A percentile compares a stretch with the other conserved stretches of the same genome.
Evolutionary conservation across 53 echinoderm and acorn worm species (phyloP).

Genomic region (Holothuria scabra): DNA sequence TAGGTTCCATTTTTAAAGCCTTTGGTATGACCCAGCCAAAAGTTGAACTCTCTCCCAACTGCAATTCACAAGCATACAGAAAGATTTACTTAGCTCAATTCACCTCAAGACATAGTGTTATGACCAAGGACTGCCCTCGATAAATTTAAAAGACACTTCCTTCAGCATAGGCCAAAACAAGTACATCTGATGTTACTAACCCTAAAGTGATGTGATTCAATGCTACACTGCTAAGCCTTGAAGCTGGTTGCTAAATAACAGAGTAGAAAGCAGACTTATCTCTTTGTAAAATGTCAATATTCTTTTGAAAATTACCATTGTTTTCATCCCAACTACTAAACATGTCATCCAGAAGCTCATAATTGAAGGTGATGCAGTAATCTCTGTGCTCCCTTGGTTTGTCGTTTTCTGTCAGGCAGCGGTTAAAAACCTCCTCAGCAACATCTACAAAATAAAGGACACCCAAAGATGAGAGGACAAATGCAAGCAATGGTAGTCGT

Average conservation of each 20-base stretch:
- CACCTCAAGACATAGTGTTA: too few relatives aligned
- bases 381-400: conserved; percentile 67
- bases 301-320: neutral
- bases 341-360: conserved; percentile 90
- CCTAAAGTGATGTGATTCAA: neutral
- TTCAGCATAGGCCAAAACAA: too few relatives aligned
- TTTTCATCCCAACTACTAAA: conserved; percentile 79
- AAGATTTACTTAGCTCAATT: too few relatives aligned
- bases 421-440: conserved; percentile 80
- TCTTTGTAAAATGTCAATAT: too few relatives aligned
- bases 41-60: too few relatives aligned
- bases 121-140: too few relatives aligned
- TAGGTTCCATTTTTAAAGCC: too few relatives aligned
- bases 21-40: too few relatives aligned
- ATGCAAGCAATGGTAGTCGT: too few relatives aligned
- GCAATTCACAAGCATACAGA: too few relatives aligned
- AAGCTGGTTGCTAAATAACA: neutral
- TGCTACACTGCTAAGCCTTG: neutral
- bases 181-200: neutral
- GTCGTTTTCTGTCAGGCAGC: conserved; percentile 82
- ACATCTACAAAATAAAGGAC: conserved; percentile 62
- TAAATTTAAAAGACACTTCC: too few relatives aligned
- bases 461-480: too few relatives aligned
- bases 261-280: neutral
- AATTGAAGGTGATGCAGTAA: conserved; percentile 91